Percentiles rank a stretch among this genome's conserved stretches.
phyloP scores from a whole-genome alignment of 2,797 vertebrate genomes.

The Tolypeutes matacus region DNA sequence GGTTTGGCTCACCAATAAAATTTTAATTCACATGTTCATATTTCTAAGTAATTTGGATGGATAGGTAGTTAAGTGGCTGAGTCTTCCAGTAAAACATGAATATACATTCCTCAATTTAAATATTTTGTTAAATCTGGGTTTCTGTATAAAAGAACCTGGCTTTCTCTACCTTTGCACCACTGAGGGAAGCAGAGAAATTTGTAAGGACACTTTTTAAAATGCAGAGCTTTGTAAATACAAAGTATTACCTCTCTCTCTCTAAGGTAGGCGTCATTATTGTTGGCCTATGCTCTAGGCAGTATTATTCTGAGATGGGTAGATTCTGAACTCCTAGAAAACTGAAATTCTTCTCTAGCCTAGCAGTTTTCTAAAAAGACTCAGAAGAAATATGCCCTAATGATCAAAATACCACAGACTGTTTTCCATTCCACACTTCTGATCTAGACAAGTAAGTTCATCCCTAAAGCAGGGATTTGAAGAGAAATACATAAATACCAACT shows the following conservation, averaged over 20 bases:
- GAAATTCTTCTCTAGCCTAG: not conserved
- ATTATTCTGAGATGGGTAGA: not conserved
- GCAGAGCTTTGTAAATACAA: not conserved
- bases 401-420: not conserved
- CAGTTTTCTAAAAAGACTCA: no score
- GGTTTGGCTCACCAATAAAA: not conserved
- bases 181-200: not conserved
- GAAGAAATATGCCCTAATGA: not conserved
- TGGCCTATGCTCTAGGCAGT: not conserved
- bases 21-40: conserved; percentile 20
- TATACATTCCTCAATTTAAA: not conserved
- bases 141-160: not conserved
- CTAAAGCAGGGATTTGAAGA: not conserved
- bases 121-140: not conserved
- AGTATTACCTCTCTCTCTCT: not conserved
- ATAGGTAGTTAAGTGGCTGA: not conserved
- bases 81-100: conserved; percentile 33
- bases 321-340: not conserved
- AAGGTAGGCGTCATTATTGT: not conserved
- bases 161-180: not conserved
- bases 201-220: not conserved
- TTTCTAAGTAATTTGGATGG: not conserved
- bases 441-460: not conserved
- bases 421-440: not conserved
- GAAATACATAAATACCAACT: not conserved